These are phyloP conservation scores for Megaceryle alcyon DNA, from an alignment of 2,797 vertebrate genomes.

Conservation along the genomic window DNA sequence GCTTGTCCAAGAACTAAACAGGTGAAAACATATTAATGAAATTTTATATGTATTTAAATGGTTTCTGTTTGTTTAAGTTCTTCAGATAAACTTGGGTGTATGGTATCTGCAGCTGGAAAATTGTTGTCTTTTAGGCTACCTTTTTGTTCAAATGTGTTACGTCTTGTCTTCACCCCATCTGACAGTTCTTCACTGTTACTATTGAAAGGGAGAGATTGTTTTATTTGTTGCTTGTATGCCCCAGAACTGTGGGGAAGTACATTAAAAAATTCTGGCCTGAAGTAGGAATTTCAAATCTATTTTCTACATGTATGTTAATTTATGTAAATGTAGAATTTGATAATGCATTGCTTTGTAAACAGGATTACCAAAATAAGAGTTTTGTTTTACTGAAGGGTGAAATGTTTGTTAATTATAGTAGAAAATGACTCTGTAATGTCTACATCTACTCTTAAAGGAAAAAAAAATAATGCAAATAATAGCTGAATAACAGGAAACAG, in stretches of 20 bases:
- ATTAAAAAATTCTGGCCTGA: neutral
- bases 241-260: neutral
- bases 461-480: neutral
- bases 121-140: neutral
- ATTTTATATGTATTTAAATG: neutral
- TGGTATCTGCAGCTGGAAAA: neutral
- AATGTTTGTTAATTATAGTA: neutral
- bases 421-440: neutral
- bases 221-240: neutral
- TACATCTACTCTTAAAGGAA: neutral
- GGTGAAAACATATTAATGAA: neutral
- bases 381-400: neutral
- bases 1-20: neutral
- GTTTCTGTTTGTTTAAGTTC: neutral
- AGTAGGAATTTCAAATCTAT: neutral
- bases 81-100: neutral
- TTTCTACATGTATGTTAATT: neutral
- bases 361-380: neutral
- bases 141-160: neutral
- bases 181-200: neutral
- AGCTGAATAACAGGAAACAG: neutral
- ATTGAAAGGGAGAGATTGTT: neutral
- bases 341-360: neutral
- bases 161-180: neutral
- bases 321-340: neutral